Conservation (phyloP, 1,140 invertebrate species). For the Hypothenemus hampei region DNA sequence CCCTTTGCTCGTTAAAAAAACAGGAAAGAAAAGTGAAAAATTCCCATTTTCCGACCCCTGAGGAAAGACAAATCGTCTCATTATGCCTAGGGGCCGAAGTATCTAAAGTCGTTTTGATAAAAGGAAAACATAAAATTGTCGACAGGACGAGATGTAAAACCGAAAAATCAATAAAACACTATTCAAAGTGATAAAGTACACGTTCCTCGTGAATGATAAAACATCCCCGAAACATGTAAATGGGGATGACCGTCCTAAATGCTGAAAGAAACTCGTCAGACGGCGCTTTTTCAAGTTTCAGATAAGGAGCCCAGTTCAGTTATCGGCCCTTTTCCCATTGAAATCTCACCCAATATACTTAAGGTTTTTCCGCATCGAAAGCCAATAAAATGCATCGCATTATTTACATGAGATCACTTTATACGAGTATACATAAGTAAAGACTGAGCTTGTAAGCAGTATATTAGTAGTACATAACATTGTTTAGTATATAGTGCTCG, state of each 20-base stretch:
- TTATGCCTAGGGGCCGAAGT: no score
- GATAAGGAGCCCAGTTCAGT: slow-evolving; percentile 15
- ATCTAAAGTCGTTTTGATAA: neutral
- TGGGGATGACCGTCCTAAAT: slow-evolving; percentile 25
- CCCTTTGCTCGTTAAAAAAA: no score
- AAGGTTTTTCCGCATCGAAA: slow-evolving; percentile 12
- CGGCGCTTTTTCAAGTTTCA: slow-evolving; percentile 16
- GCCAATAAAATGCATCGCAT: slow-evolving; percentile 34
- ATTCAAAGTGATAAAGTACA: slow-evolving; percentile 16
- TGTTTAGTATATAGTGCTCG: no score
- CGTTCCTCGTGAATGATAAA: slow-evolving; percentile 26
- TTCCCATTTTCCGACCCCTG: no score
- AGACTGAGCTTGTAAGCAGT: no score
- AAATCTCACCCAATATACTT: slow-evolving; percentile 41
- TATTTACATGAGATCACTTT: no score
- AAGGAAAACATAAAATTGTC: neutral
- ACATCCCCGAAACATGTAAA: slow-evolving; percentile 28
- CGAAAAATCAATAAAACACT: slow-evolving; percentile 9
- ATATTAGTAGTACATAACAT: no score
- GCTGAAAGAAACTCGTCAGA: slow-evolving; percentile 25
- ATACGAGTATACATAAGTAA: no score
- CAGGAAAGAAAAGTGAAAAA: neutral
- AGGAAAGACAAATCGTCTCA: no score
- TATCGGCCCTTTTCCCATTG: slow-evolving; percentile 31
- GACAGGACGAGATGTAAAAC: slow-evolving; percentile 3